Conservation (phyloP, 1,140 invertebrate species). For the Araneus ventricosus region DNA sequence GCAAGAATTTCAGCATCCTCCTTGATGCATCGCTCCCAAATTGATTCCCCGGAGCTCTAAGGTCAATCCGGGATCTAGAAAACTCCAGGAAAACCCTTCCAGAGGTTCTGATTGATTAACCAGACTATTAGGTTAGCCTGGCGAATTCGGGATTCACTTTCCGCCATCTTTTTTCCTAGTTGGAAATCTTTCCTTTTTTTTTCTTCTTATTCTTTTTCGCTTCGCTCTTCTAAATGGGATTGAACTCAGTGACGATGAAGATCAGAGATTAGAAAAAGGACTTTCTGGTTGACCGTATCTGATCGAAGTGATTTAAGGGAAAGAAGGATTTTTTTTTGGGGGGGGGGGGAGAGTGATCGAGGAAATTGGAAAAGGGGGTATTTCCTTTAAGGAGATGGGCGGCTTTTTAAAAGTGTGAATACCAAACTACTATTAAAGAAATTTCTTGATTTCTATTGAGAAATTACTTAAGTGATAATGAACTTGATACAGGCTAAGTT, state of each 20-base stretch:
- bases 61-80: conserved; percentile 29
- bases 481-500: no score
- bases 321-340: not conserved
- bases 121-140: conserved; percentile 38
- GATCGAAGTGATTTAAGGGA: conserved; percentile 19
- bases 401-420: not conserved
- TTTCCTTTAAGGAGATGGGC: no score
- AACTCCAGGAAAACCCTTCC: not conserved
- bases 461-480: no score
- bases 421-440: no score
- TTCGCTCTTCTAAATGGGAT: not conserved
- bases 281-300: conserved; percentile 32
- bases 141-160: conserved; percentile 21
- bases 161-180: not conserved
- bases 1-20: conserved; percentile 12
- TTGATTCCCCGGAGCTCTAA: conserved; percentile 15
- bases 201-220: not conserved
- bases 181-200: not conserved
- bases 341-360: not conserved
- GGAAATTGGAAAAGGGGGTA: not conserved
- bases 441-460: no score
- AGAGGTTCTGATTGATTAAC: conserved; percentile 43
- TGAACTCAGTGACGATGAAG: conserved; percentile 18
- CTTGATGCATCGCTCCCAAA: conserved; percentile 13
- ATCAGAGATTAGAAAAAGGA: conserved; percentile 16